Evolutionary conservation across 2,797 vertebrate species (phyloP).

Genomic region (Neoniphon sammara): DNA sequence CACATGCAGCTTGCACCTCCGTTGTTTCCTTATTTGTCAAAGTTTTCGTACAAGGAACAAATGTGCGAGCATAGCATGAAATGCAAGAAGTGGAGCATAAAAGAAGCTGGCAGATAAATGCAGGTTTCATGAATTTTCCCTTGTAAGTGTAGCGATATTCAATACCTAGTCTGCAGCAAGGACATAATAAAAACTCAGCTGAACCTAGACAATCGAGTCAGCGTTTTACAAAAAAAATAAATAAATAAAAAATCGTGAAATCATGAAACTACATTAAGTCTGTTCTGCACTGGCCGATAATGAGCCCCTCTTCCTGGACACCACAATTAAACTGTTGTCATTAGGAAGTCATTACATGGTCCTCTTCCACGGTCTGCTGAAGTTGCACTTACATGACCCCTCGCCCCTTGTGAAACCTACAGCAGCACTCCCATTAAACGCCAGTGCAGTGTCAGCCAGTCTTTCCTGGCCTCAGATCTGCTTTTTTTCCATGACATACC

Average conservation of each 20-base stretch:
- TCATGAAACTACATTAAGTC: not conserved
- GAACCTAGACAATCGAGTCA: no score
- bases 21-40: not conserved
- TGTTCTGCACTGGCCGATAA: constrained; percentile 20
- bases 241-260: constrained; percentile 11
- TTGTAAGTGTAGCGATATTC: no score
- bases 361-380: constrained; percentile 45
- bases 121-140: no score
- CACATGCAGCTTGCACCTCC: not conserved
- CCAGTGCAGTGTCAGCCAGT: constrained; percentile 2
- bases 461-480: not conserved
- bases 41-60: no score
- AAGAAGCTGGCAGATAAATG: no score
- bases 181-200: no score
- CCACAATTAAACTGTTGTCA: constrained; percentile 48
- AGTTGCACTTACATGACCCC: constrained; percentile 39
- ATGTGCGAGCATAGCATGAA: no score
- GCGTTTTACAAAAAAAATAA: not conserved
- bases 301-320: constrained; percentile 9
- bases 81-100: no score
- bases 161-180: no score
- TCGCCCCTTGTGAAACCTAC: constrained; percentile 47
- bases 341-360: constrained; percentile 59
- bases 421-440: constrained; percentile 7
- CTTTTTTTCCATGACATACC: constrained; percentile 11